Conservation (phyloP, 1,140 invertebrate species). For the roundworm (Caenorhabditis elegans) region WBcel235 BX284606.5:4093501-4094000, state of each 20-base stretch:
- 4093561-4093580: slow-evolving; percentile 21
- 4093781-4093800: too few relatives aligned
- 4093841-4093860: too few relatives aligned
- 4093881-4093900: too few relatives aligned
- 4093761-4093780: background rate
- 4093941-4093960: too few relatives aligned
- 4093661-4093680: slow-evolving; percentile 31
- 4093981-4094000: too few relatives aligned
- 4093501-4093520: background rate
- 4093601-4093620: slow-evolving; percentile 27
- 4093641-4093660: slow-evolving; percentile 21
- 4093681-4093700: slow-evolving; percentile 20
- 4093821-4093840: too few relatives aligned
- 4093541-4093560: background rate
- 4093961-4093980: too few relatives aligned
- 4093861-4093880: too few relatives aligned
- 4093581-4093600: slow-evolving; percentile 29
- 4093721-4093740: background rate
- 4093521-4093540: background rate
- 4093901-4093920: too few relatives aligned
- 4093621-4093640: background rate
- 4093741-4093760: background rate
- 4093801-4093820: too few relatives aligned
- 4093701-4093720: slow-evolving; percentile 17
- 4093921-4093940: too few relatives aligned